These are phyloP conservation scores for Syrrhaptes paradoxus DNA, from an alignment of 2,113 vertebrate species.

Conservation along the genomic window DNA sequence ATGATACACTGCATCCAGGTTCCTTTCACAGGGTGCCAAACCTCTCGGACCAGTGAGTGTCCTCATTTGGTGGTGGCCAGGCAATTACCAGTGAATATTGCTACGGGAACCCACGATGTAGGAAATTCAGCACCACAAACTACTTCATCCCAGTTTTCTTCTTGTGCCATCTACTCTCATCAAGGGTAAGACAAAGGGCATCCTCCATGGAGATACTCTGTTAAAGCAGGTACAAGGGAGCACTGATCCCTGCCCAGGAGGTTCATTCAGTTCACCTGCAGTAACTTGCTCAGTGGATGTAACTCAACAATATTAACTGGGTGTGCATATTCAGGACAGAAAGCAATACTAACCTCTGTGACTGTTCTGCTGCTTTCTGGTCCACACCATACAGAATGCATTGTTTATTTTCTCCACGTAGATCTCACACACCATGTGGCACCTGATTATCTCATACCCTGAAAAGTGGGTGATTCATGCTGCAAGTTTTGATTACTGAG, in stretches of 20 bases:
- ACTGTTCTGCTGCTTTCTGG: background rate
- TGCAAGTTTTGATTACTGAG: background rate
- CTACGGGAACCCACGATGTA: accelerated
- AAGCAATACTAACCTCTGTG: background rate
- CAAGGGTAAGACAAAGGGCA: background rate
- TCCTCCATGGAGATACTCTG: background rate
- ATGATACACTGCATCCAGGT: background rate
- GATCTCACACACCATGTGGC: background rate
- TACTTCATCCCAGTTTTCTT: background rate
- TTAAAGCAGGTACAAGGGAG: background rate
- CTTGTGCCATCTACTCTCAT: background rate
- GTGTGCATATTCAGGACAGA: background rate
- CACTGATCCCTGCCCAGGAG: background rate
- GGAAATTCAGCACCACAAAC: background rate
- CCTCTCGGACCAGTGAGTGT: background rate
- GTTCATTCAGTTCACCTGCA: background rate
- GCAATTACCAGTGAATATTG: background rate
- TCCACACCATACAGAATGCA: background rate
- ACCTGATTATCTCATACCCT: background rate
- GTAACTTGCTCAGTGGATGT: background rate
- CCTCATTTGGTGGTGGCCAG: background rate
- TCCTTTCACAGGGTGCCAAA: background rate
- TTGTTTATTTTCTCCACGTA: background rate
- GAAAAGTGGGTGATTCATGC: background rate
- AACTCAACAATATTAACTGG: background rate